Conservation (phyloP, 2,888 invertebrate genomes). For the Trachelus iudaicus region DNA sequence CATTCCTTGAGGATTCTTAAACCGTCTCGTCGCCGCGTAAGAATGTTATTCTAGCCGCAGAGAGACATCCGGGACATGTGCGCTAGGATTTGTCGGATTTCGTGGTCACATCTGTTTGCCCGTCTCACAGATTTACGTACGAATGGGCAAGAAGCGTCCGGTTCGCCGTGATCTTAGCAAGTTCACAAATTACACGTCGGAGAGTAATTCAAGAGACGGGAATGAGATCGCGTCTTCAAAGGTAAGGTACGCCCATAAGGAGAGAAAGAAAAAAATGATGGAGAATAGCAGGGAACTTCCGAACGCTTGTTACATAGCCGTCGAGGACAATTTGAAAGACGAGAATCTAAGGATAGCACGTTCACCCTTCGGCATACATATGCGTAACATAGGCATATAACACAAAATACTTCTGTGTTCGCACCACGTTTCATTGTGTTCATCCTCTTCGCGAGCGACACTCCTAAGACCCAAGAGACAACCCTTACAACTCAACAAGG, state of each 20-base stretch:
- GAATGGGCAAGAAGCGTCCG: not conserved
- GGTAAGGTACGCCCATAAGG: not conserved
- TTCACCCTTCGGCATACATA: not conserved
- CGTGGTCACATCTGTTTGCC: slow-evolving; percentile 3
- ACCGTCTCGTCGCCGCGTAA: not conserved
- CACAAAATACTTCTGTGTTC: not conserved
- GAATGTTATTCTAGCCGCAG: slow-evolving; percentile 4
- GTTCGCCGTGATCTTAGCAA: not conserved
- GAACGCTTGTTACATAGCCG: slow-evolving; percentile 6
- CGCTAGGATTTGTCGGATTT: slow-evolving; percentile 10
- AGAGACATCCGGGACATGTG: slow-evolving; percentile 47
- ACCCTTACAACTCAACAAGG: slow-evolving; percentile 41
- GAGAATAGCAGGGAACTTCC: slow-evolving; percentile 2
- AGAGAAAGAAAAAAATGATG: not conserved
- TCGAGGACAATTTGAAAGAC: not conserved
- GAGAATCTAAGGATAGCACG: not conserved
- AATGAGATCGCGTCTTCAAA: not conserved
- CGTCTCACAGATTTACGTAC: slow-evolving; percentile 1
- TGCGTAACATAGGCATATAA: not conserved
- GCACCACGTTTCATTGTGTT: slow-evolving; percentile 28
- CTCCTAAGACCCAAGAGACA: slow-evolving; percentile 30
- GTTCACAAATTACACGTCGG: not conserved
- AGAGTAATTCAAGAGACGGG: not conserved
- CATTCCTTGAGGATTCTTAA: not conserved
- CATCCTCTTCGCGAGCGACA: slow-evolving; percentile 35